phyloP scores from a whole-genome alignment of 1,140 invertebrate species.

The Samia ricini region DNA sequence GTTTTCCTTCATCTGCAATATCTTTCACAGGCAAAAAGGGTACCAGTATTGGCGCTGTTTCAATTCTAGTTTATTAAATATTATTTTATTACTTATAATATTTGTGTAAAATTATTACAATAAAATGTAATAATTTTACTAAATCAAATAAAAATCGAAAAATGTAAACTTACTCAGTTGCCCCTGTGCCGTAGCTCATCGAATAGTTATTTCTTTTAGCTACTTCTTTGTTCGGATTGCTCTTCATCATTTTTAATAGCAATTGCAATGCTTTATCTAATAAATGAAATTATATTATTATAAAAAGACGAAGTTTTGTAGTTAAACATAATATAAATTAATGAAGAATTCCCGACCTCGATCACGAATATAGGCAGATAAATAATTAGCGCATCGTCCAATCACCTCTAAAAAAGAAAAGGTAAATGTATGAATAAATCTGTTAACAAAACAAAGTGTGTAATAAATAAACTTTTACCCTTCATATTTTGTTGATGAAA shows the following conservation, averaged over 20 bases:
- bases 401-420: conserved; percentile 47
- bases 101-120: too few relatives aligned
- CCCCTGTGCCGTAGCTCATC: conserved; percentile 43
- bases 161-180: conserved; percentile 36
- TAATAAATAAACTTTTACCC: conserved; percentile 23
- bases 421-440: not conserved
- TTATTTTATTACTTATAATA: not conserved
- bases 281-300: conserved; percentile 6
- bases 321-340: conserved; percentile 6
- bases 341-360: conserved; percentile 33
- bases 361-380: conserved; percentile 55
- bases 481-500: conserved; percentile 41
- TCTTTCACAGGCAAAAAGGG: conserved; percentile 55
- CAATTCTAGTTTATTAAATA: conserved; percentile 29
- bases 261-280: conserved; percentile 42
- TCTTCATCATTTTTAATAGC: conserved; percentile 48
- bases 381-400: conserved; percentile 45
- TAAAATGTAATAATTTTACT: too few relatives aligned
- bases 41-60: conserved; percentile 39
- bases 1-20: conserved; percentile 48
- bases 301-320: conserved; percentile 6
- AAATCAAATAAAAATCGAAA: not conserved
- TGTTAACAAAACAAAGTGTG: not conserved
- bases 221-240: conserved; percentile 35
- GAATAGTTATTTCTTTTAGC: conserved; percentile 41